Evolutionary conservation across 2,113 vertebrate genomes (phyloP), one percentile per base, ranked within the genome.

Genomic region (Poeciliopsis occidentalis): DNA sequence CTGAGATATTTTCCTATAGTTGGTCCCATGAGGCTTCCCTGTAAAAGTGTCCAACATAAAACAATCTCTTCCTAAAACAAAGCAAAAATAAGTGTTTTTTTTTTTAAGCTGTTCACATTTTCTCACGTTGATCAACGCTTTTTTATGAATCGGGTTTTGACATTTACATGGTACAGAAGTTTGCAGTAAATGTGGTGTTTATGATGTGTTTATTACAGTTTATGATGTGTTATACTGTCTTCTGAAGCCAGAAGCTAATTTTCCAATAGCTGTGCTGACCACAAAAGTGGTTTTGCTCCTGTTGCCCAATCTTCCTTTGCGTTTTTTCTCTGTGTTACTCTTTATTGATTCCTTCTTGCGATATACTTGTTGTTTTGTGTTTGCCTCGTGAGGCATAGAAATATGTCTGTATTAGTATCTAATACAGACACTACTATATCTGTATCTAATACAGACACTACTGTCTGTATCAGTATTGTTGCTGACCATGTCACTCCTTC

Each of bases 171-270:
- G 11, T 17, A 29, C 29, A 17, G 2, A 30, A 4, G 15, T 63
- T 63, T 31, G 30, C 19, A 31, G 61, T 62, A 62, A 62, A 13
- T 64, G 8, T 31, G 10, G 31, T 13, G 61, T 83, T 82, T 69
- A 87, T 60, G 32, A 27, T 3, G 78, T 81, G 78, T 69, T 76
- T 73, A 76, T 57, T 76, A 54, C 32, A 12, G 13, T 66, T 87
- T 66, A 78, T 41, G 30, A 82, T n/a, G 84, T 89, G 79, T 0
- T 1, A 72, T 61, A 44, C 10, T 6, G 3, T 63, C 37, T 24
- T 2, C 0, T 27, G n/a, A 71, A 81, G 78, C 80, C 75, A 85
- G 71, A 67, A 5, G 0, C 63, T 2, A 41, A 3, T 29, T 76
- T 76, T 30, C 31, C 10, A 13, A 39, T 11, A 1, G 2, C 12